Evolutionary conservation across 1,140 invertebrate genomes (phyloP).

Genomic region (Mylabris phalerata): DNA sequence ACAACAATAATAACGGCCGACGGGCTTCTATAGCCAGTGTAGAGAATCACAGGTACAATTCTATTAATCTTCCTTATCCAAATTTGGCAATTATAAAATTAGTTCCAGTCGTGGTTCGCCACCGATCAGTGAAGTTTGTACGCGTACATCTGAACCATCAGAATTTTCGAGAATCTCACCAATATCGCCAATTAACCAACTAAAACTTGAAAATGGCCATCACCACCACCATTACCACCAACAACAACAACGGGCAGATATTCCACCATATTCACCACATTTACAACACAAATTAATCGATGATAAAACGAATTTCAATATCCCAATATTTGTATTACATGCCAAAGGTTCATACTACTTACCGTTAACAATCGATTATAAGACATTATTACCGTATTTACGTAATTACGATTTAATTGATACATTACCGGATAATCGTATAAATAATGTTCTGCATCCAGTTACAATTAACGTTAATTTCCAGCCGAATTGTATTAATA

Average conservation of each 20-base stretch:
- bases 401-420: slow-evolving; percentile 52
- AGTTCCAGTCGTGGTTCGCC: slow-evolving; percentile 38
- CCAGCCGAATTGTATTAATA: slow-evolving; percentile 25
- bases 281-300: slow-evolving; percentile 1
- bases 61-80: slow-evolving; percentile 2
- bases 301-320: slow-evolving; percentile 45
- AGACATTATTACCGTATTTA: slow-evolving; percentile 63
- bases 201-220: background rate
- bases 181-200: background rate
- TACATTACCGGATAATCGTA: slow-evolving; percentile 43
- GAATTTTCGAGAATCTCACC: background rate
- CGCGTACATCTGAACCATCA: slow-evolving; percentile 27
- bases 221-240: background rate
- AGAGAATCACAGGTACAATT: slow-evolving; percentile 34
- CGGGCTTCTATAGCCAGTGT: slow-evolving; percentile 32
- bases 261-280: background rate
- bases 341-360: slow-evolving; percentile 85
- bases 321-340: slow-evolving; percentile 78
- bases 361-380: slow-evolving; percentile 78
- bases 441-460: slow-evolving; percentile 71
- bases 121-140: slow-evolving; percentile 33
- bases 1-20: slow-evolving; percentile 16
- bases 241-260: background rate
- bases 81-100: background rate
- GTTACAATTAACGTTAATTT: slow-evolving; percentile 89